A percentile compares a stretch with the other conserved stretches of the same genome.
Evolutionary conservation across 1,140 invertebrate species (phyloP).

Genomic region (Ericerus pela): DNA sequence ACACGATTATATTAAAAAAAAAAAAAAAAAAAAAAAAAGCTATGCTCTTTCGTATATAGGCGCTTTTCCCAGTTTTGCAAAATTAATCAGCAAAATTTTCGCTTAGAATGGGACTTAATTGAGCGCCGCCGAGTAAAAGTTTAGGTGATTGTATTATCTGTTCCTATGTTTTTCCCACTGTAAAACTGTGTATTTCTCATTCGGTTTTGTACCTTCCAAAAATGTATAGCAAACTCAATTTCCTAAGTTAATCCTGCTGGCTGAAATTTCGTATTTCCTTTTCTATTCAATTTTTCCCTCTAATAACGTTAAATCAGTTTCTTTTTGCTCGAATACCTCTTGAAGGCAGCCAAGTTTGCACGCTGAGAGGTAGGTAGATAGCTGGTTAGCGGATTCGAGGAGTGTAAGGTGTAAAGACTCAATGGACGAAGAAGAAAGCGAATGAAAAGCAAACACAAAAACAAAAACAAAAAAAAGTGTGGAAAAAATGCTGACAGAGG

Average conservation of each 20-base stretch:
- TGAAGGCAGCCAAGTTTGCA: neutral
- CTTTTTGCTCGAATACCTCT: conserved; percentile 10
- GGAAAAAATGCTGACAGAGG: too few species aligned
- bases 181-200: conserved; percentile 5
- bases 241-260: conserved; percentile 10
- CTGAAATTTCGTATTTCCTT: conserved; percentile 12
- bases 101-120: conserved; percentile 9
- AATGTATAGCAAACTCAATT: conserved; percentile 8
- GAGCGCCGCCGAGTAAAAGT: conserved; percentile 8
- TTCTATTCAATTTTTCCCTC: conserved; percentile 8
- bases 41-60: conserved; percentile 4
- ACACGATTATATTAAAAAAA: conserved; percentile 8
- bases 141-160: conserved; percentile 11
- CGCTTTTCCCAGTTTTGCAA: conserved; percentile 8
- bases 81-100: conserved; percentile 11
- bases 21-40: too few species aligned
- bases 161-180: conserved; percentile 4
- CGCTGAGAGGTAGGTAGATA: too few species aligned
- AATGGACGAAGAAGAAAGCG: too few species aligned
- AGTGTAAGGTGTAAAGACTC: too few species aligned
- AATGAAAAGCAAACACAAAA: too few species aligned
- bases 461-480: too few species aligned
- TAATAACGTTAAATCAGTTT: conserved; percentile 8
- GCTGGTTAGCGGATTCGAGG: too few species aligned
- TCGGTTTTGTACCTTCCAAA: conserved; percentile 2